Percentiles rank a stretch among this genome's conserved stretches.
Evolutionary conservation across 2,888 invertebrate species (phyloP).

Genomic region (Tiphia femorata): DNA sequence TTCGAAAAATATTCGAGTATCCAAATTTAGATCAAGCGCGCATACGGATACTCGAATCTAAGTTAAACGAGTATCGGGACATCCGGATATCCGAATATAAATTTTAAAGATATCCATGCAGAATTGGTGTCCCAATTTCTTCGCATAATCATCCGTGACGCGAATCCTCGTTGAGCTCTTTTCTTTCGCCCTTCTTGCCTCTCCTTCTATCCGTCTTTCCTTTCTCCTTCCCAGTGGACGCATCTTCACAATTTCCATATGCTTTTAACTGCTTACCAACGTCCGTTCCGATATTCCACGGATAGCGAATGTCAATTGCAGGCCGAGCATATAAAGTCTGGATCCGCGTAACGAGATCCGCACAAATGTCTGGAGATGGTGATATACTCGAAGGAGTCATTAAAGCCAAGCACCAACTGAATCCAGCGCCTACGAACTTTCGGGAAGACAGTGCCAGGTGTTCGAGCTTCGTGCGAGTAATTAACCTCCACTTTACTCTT

Average conservation of each 20-base stretch:
- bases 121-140: too few relatives aligned
- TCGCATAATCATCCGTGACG: neutral
- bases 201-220: conserved; percentile 7
- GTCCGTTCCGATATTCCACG: conserved; percentile 19
- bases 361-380: conserved; percentile 5
- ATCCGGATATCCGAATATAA: too few relatives aligned
- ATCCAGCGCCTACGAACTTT: conserved; percentile 46
- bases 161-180: too few relatives aligned
- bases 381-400: conserved; percentile 28
- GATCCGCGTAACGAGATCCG: conserved; percentile 42
- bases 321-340: conserved; percentile 22
- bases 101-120: too few relatives aligned
- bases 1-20: too few relatives aligned
- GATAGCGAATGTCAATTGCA: conserved; percentile 33
- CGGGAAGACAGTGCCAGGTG: conserved; percentile 11
- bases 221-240: neutral
- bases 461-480: conserved; percentile 35
- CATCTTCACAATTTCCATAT: neutral
- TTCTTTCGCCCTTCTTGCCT: conserved; percentile 5
- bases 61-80: too few relatives aligned
- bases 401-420: conserved; percentile 45
- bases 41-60: too few relatives aligned
- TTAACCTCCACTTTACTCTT: conserved; percentile 18
- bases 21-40: too few relatives aligned
- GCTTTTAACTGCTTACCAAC: conserved; percentile 6